Conservation (phyloP, 2,113 vertebrate genomes). For the Ellobius talpinus region DNA sequence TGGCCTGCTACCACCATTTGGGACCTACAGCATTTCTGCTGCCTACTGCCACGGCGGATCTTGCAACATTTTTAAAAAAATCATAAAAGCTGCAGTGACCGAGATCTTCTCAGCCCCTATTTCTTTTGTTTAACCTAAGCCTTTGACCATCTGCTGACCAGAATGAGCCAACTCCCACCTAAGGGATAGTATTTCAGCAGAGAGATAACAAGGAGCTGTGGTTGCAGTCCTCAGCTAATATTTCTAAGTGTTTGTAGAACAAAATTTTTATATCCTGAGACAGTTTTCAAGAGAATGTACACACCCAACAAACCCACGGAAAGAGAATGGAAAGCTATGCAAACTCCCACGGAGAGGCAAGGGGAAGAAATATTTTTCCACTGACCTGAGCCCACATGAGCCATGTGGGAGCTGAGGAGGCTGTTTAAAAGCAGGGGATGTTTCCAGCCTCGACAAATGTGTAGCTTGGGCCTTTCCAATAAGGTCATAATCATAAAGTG, state of each 20-base stretch:
- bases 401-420: neutral
- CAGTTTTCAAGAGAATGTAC: conserved; percentile 17
- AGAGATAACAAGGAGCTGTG: neutral
- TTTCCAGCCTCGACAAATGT: neutral
- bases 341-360: neutral
- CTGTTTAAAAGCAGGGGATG: neutral
- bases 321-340: neutral
- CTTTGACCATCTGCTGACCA: neutral
- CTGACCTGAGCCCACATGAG: neutral
- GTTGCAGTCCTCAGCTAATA: conserved; percentile 3
- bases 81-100: neutral
- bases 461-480: neutral
- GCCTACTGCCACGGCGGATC: too few relatives aligned
- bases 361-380: neutral
- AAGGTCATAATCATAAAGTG: neutral
- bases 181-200: neutral
- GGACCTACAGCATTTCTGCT: too few relatives aligned
- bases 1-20: too few relatives aligned
- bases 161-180: neutral
- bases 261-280: neutral
- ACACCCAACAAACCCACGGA: neutral
- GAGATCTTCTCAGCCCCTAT: neutral
- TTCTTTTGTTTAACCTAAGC: neutral
- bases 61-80: too few relatives aligned
- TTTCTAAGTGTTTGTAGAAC: conserved; percentile 53